These are phyloP conservation scores for Scolopax bukidnonensis DNA, from an alignment of 2,797 vertebrate species.

Conservation along the genomic window DNA sequence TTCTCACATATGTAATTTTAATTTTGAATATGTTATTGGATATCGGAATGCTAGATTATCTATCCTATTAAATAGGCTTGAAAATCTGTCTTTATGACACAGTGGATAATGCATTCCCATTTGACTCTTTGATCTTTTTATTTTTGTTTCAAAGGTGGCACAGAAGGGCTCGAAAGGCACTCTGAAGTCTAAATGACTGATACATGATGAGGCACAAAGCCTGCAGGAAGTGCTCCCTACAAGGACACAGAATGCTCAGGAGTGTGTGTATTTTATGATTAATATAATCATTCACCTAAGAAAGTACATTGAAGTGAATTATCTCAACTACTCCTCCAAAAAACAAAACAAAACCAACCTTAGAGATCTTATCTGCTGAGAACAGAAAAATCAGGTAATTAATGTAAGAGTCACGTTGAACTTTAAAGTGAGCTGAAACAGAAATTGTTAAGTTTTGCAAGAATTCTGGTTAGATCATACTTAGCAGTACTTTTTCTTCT, in stretches of 20 bases:
- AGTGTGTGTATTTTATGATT: neutral
- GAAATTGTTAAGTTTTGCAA: neutral
- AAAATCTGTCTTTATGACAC: neutral
- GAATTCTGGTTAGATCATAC: neutral
- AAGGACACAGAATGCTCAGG: neutral
- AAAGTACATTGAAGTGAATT: neutral
- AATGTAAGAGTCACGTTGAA: neutral
- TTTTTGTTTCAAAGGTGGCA: constrained; percentile 14
- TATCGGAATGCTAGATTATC: neutral
- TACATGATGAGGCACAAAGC: neutral
- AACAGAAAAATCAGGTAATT: neutral
- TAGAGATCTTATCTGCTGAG: neutral
- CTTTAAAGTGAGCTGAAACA: neutral
- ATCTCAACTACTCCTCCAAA: neutral
- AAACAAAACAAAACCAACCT: neutral
- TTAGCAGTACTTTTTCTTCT: neutral
- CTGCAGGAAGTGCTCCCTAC: neutral
- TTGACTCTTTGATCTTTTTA: neutral
- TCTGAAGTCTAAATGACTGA: neutral
- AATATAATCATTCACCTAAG: neutral
- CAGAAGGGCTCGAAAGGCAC: constrained; percentile 13
- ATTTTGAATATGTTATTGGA: neutral
- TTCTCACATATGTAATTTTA: neutral
- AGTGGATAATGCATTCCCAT: neutral
- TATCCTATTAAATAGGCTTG: neutral